Evolutionary conservation across 2,113 vertebrate species (phyloP).

Genomic region (Climacteris rufus): DNA sequence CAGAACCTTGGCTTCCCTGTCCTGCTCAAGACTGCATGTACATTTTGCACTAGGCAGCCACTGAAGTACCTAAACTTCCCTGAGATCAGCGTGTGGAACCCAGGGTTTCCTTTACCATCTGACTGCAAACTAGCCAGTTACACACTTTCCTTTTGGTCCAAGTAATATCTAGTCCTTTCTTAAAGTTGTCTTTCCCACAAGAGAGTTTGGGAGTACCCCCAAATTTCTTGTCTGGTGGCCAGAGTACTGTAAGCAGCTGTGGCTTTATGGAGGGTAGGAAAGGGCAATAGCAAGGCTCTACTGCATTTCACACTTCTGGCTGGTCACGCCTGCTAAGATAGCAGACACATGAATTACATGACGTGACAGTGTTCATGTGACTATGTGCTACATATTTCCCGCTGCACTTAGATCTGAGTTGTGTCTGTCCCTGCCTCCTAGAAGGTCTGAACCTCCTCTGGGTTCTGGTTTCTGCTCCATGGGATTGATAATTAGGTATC

Average conservation of each 20-base stretch:
- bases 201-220: neutral
- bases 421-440: neutral
- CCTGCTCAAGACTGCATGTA: neutral
- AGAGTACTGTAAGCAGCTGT: neutral
- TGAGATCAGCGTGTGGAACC: neutral
- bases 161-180: neutral
- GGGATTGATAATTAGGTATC: neutral
- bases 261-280: neutral
- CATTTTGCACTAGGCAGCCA: neutral
- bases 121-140: neutral
- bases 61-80: neutral
- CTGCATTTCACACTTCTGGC: neutral
- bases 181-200: neutral
- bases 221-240: neutral
- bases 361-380: neutral
- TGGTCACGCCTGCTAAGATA: neutral
- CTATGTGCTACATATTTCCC: neutral
- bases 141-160: neutral
- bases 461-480: neutral
- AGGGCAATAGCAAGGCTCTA: neutral
- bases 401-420: neutral
- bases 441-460: neutral
- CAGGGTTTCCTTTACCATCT: neutral
- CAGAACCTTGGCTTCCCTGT: neutral
- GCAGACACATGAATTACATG: neutral